Base-by-base conservation (phyloP, 2,113 vertebrate genomes). In the Aix galericulata region DNA sequence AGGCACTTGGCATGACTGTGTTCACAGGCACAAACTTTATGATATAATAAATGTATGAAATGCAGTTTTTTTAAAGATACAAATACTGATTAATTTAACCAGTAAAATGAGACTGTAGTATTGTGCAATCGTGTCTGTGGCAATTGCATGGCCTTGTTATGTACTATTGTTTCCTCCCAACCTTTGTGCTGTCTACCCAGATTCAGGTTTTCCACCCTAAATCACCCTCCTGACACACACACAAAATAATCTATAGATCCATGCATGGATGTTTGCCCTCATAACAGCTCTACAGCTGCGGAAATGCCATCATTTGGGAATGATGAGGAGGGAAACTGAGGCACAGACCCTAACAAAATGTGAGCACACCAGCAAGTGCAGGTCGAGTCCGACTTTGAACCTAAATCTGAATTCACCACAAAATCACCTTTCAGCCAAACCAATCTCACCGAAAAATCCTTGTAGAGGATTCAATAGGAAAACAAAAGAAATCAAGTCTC, bases 281-380 rank as follows among this genome's bases (percentile, higher is more conserved):
- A n/a, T 18, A 18, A 58, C 27, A 36, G 68, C 27, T 62, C 26
- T 25, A 34, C 71, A 34, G 76, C 31, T 13, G 18, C 15, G 64
- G 52, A 91, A 55, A 48, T 3, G 25, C 9, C 23, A 4, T 11
- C n/a, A n/a, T n/a, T n/a, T n/a, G n/a, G n/a, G n/a, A n/a, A n/a
- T n/a, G n/a, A n/a, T n/a, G n/a, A n/a, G n/a, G n/a, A 12, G 80
- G 83, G 86, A 96, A 93, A 94, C 94, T 79, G 93, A 93, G 93
- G 88, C 90, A 89, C 17, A 0, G 52, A 5, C 23, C 27, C 32
- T 2, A 26, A 42, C 6, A 27, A 48, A 48, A 48, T 48, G 46
- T 48, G 20, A 48, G 21, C 10, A 3, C 20, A 48, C 46, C 21
- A 48, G 44, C 42, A 42, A 82, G 46, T 2, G 52, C 2, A 0